phyloP scores from a whole-genome alignment of 2,113 vertebrate species.

The Coptodon rendalli region DNA sequence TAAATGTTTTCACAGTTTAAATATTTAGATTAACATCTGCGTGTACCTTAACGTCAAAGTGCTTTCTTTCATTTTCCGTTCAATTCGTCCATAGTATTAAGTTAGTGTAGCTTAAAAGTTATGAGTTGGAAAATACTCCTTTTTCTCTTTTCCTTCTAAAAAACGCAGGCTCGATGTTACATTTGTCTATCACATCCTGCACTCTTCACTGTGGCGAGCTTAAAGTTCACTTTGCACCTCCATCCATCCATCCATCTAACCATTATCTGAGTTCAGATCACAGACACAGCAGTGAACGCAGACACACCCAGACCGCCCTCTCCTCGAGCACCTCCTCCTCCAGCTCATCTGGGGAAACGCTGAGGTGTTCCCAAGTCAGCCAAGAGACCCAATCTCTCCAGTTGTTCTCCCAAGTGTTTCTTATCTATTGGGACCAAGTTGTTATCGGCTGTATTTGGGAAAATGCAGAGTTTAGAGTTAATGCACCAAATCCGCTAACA shows the following conservation, averaged over 20 bases:
- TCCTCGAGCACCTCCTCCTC: not conserved
- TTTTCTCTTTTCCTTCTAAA: not conserved
- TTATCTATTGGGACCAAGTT: not conserved
- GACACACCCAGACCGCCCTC: not conserved
- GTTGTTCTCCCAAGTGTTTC: not conserved
- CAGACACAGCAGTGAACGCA: not conserved
- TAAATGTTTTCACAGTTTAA: not conserved
- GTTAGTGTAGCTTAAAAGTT: not conserved
- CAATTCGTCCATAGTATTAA: not conserved
- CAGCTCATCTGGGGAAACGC: too few species aligned
- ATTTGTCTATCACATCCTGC: not conserved
- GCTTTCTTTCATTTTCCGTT: not conserved
- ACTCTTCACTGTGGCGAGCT: not conserved
- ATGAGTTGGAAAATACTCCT: not conserved
- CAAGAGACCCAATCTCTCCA: not conserved
- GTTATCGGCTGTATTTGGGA: not conserved
- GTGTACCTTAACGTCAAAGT: not conserved
- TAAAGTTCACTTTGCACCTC: not conserved
- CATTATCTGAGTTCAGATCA: not conserved
- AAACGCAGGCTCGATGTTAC: not conserved
- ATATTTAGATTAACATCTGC: not conserved
- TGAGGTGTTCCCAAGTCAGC: not conserved
- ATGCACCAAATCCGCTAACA: not conserved
- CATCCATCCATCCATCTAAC: not conserved
- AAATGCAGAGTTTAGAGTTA: not conserved